Evolutionary conservation across 2,888 invertebrate species (phyloP).

Genomic region (Catocala sponsa): DNA sequence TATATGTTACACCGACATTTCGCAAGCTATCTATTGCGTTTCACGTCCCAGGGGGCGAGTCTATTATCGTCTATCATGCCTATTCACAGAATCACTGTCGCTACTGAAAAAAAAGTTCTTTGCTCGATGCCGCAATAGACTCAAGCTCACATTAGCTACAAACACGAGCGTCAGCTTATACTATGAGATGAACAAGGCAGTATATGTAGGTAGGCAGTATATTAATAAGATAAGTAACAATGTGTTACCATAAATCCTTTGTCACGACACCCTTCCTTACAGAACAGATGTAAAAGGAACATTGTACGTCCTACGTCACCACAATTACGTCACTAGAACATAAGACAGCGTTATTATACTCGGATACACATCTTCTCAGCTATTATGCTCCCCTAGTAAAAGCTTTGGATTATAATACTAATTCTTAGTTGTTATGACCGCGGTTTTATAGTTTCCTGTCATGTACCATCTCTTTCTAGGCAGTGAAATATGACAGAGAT

Average conservation of each 20-base stretch:
- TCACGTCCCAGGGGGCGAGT: too few species aligned
- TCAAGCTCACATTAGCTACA: too few species aligned
- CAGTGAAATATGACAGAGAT: background rate
- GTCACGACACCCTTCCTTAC: background rate
- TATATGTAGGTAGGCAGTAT: too few species aligned
- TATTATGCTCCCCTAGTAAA: conserved; percentile 11
- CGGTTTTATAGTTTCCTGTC: background rate
- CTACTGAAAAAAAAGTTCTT: too few species aligned
- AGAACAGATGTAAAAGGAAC: background rate
- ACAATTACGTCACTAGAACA: conserved; percentile 18
- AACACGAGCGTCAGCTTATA: too few species aligned
- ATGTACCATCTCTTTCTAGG: background rate
- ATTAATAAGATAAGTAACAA: too few species aligned
- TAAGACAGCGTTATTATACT: conserved; percentile 16
- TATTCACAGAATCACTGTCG: too few species aligned
- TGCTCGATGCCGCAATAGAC: too few species aligned
- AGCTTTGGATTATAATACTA: conserved; percentile 20
- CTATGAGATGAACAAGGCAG: too few species aligned
- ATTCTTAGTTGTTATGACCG: conserved; percentile 13
- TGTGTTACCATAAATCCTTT: background rate
- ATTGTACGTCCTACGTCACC: conserved; percentile 7
- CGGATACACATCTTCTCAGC: conserved; percentile 13
- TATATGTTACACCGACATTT: too few species aligned
- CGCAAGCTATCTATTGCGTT: too few species aligned
- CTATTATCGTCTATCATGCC: too few species aligned